Evolutionary conservation across 1,140 invertebrate genomes (phyloP), one percentile per base, ranked within the genome.

Genomic region (Asbolus verrucosus): DNA sequence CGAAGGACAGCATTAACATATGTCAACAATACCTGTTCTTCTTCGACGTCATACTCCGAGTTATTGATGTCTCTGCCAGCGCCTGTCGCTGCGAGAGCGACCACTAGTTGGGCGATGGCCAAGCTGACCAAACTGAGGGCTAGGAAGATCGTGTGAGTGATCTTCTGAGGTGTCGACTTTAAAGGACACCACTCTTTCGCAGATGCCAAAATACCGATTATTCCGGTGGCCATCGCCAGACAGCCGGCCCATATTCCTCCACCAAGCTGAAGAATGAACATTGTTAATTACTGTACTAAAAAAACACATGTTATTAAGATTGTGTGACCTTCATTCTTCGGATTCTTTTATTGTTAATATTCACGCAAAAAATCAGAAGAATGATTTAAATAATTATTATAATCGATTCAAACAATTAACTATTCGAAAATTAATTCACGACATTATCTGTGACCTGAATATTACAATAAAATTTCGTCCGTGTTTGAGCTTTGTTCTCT

Each of bases 191-290:
- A 86, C 71, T 84, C 83, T 67, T 85, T 85, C 36, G 87, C 84
- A 19, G 86, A 84, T 31, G 87, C 85, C 3, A 87, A 73, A 13
- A 87, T 80, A 0, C 86, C 87, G 1, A 85, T 81, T 0, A 86
- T 82, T 1, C 87, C 87, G 2, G 85, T 83, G 4, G 83, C 80
- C 16, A 86, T 83, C 8, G 86, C 85, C 24, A 86, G 78, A 61
- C 85, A 84, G 6, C 87, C 87, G 41, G 86, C 84, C 87, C 87
- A 89, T 62, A 89, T 81, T 0, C 87, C 87, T 0, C 84, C 86
- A 1, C 86, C 87, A 31, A 86, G 69, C 79, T 81, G 72, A 27
- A 77, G 75, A 6, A 46, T n/a, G n/a, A n/a, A n/a, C n/a, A n/a
- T n/a, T n/a, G n/a, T n/a, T n/a, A n/a, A n/a, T n/a, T n/a, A n/a